Base-by-base conservation (phyloP, 2,113 vertebrate genomes). In the Hassar affinis region DNA sequence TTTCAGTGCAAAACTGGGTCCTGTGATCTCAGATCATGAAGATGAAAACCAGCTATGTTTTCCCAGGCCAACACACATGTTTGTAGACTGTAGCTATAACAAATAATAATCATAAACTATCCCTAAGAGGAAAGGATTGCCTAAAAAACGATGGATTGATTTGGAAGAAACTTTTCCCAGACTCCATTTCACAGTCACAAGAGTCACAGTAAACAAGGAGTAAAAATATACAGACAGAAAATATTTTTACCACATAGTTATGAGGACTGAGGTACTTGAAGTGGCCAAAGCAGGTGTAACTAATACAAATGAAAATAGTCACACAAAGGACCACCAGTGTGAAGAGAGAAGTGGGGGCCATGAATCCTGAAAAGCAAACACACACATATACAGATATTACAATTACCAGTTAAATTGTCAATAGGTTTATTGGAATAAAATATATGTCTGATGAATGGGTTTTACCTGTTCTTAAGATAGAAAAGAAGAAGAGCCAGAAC, bases 401-500 rank as follows among this genome's bases (percentile, higher is more conserved):
- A 25, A 71, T 71, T 27, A 1, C 3, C 4, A 12, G 33, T 18
- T 14, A 64, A 52, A 22, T 6, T 51, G n/a, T 45, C 25, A 54
- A 15, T 6, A 25, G 5, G 47, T 38, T 45, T n/a, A 69, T 33
- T 51, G 33, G 3, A 22, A 42, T 42, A 38, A 30, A 22, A n/a
- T 49, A 51, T 7, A 17, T 4, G 18, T 52, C 64, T 47, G 22
- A 71, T 54, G 15, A 8, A 4, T 52, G 52, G 1, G 7, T 51
- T 79, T 20, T 83, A 98, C 98, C 96, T 85, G 96, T 91, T 42
- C 96, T 89, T 77, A 99, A 91, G 72, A 98, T 94, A 2, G 97
- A 99, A 89, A 95, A 99, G 89, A 98, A 99, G 76, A 94, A 97
- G 22, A 99, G 95, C 96, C 97, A 99, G 86, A 99, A 95, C 11